Base-by-base conservation (phyloP, 2,113 vertebrate species). In the Oenanthe melanoleuca region DNA sequence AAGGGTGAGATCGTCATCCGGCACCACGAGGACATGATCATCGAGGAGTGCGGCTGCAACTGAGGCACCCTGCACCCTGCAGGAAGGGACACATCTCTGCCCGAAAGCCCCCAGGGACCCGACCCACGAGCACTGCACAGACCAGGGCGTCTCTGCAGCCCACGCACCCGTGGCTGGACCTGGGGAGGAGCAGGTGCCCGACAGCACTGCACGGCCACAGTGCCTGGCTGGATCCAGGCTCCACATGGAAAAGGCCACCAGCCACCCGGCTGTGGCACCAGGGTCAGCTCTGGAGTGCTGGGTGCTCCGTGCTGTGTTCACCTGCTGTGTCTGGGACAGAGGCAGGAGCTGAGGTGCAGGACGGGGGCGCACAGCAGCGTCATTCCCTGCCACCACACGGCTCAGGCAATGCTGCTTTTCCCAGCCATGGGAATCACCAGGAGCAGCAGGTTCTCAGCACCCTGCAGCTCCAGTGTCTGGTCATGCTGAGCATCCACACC, bases 41-140 rank as follows among this genome's bases (percentile, higher is more conserved):
- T 99, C 16, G 99, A 99, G 67, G 98, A 99, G 93, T 99, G 99
- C 1, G 98, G 98, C 81, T 99, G 98, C 89, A 98, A 99, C 89
- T 99, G 97, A 99, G 34, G 18, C 26, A 21, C 18, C 47, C 44
- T 7, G 2, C 6, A 14, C 28, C 34, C 34, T 4, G 17, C 2
- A 15, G 45, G 22, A 52, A 47, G 42, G 59, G 4, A 29, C 52
- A 65, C 38, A 0, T 2, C 20, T 37, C 47, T 42, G 84, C 80
- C 57, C 64, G 23, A 16, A 42, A 10, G 40, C 5, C 16, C 66
- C 47, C 4, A 0, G 7, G 59, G 63, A 49, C 60, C 50, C 31
- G 7, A 4, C 2, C 29, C 75, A 31, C 0, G 1, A 5, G 37
- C 42, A 4, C 14, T 0, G 0, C 10, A 1, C 18, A 6, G 42